Base-by-base conservation (phyloP, 2,888 invertebrate species). In the Diloba caeruleocephala region DNA sequence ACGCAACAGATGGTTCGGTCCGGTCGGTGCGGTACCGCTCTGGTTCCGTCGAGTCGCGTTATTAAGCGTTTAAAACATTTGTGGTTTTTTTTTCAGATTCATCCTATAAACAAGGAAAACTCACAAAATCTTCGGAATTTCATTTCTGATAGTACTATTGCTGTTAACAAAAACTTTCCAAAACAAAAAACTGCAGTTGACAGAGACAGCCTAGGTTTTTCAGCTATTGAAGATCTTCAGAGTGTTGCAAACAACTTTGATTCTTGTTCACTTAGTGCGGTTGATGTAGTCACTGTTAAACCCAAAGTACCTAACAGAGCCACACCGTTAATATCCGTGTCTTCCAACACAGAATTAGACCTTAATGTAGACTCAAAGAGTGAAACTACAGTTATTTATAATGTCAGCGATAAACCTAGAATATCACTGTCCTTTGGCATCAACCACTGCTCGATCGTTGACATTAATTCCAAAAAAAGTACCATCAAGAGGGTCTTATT, bases 391-490 rank as follows among this genome's bases (percentile, higher is more conserved):
- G 32, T 77, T 15, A 44, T 71, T 15, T 79, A 78, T 43, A 67
- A 80, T 49, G 31, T 60, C 39, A 29, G 21, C 8, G 62, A 76
- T 19, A 79, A 71, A 62, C 76, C 85, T 26, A 43, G 57, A 10
- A 42, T 85, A 31, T 77, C 82, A 12, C 48, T 91, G 21, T 85
- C 86, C 12, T 89, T 91, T 60, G 81, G 80, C 19, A 38, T 90
- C 28, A 73, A 64, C 13, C 68, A 89, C 43, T 87, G 83, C 72
- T 70, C 83, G 38, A 74, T 64, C 49, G 52, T 90, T 26, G 73
- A 88, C 61, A 62, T 92, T n/a, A 80, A 67, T 51, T 76, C 87
- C 39, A 85, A 78, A 57, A 84, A 84, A 45, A 77, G 79, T 62
- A 78, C 74, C 55, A 78, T 90, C 12, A 88, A 83, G 60, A 79